These are phyloP conservation scores for Paragorgia papillata DNA, from an alignment of 92 coral and sea anemone genomes.

Conservation along the genomic window DNA sequence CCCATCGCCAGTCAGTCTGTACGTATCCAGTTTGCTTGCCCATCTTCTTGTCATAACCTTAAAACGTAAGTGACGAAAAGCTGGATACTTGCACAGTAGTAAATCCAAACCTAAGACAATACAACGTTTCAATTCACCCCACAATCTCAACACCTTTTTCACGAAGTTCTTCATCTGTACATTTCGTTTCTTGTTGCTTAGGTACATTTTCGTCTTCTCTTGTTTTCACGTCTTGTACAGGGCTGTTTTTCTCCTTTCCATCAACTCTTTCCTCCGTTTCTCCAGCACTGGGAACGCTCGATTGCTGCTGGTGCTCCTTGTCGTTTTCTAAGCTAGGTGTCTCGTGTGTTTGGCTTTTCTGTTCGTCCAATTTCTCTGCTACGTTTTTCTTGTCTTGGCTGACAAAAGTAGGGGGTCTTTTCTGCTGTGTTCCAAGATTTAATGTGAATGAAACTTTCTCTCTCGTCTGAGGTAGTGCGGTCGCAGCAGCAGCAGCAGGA, in stretches of 20 bases:
- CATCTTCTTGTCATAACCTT: too few species aligned
- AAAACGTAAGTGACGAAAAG: too few species aligned
- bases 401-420: neutral
- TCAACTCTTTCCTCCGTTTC: constrained; percentile 88
- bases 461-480: constrained; percentile 1
- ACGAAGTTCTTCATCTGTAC: neutral
- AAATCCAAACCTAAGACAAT: too few species aligned
- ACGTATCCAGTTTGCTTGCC: too few species aligned
- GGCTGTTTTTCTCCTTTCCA: neutral
- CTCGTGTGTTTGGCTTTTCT: neutral
- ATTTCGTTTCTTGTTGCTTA: neutral
- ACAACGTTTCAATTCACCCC: neutral
- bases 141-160: neutral
- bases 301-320: neutral
- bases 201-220: neutral
- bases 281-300: neutral
- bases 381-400: neutral
- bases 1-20: too few species aligned
- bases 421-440: neutral
- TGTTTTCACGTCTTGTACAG: neutral
- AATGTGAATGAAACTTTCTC: constrained; percentile 25
- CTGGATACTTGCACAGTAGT: too few species aligned
- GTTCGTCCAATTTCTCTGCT: neutral
- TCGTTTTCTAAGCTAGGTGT: neutral
- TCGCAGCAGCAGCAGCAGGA: neutral